These are phyloP conservation scores for Nerophis lumbriciformis DNA, from an alignment of 2,113 vertebrate genomes.

Conservation along the genomic window DNA sequence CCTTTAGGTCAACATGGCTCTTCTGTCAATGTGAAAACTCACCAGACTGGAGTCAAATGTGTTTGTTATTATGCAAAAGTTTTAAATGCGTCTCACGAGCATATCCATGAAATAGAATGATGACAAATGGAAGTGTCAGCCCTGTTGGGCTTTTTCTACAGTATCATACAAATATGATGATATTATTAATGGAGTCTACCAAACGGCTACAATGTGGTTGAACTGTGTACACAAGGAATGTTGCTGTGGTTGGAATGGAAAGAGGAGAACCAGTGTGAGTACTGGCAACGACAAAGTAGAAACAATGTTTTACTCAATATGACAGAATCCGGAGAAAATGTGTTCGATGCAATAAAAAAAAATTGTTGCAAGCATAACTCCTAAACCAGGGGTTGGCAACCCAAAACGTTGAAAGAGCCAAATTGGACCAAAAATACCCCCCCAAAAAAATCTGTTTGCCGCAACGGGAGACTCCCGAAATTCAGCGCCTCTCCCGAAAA, in stretches of 20 bases:
- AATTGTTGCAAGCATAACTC: too few relatives aligned
- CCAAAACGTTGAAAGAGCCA: too few relatives aligned
- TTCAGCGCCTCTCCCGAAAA: too few relatives aligned
- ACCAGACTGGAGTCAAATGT: constrained; percentile 13
- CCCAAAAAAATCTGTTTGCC: too few relatives aligned
- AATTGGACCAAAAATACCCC: too few relatives aligned
- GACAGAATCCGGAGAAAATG: too few relatives aligned
- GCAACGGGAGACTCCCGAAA: too few relatives aligned
- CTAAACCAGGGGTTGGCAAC: too few relatives aligned
- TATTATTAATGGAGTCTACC: not conserved
- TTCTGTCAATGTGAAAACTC: not conserved
- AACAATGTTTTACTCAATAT: too few relatives aligned
- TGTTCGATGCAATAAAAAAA: too few relatives aligned
- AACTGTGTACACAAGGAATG: not conserved
- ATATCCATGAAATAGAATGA: not conserved
- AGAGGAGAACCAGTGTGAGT: not conserved
- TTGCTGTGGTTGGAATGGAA: not conserved
- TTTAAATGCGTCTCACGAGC: not conserved
- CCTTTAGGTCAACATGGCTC: constrained; percentile 3
- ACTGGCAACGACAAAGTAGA: not conserved
- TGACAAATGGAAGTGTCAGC: constrained; percentile 15
- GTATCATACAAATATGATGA: not conserved
- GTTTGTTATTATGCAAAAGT: constrained; percentile 9
- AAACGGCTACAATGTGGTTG: not conserved
- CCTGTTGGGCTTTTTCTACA: not conserved